Conservation (phyloP, 2,113 vertebrate genomes). For the Pangasianodon gigas region DNA sequence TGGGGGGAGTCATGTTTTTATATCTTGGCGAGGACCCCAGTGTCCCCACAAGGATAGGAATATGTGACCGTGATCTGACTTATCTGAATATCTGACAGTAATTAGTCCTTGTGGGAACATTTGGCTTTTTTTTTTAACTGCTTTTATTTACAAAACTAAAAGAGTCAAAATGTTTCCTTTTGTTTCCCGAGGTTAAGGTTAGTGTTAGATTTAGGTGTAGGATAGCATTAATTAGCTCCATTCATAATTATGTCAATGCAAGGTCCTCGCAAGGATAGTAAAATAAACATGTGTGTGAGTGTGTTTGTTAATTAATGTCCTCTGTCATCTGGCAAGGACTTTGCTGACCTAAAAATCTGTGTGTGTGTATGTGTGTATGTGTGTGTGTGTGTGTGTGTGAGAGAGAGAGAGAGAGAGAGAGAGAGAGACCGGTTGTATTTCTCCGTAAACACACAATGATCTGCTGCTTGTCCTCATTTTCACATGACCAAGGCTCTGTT, state of each 20-base stretch:
- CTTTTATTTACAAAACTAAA: background rate
- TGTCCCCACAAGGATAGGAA: background rate
- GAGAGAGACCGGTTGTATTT: background rate
- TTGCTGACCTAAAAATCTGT: slow-evolving; percentile 7
- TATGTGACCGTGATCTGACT: background rate
- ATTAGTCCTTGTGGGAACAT: background rate
- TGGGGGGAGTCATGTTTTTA: background rate
- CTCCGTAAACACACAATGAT: slow-evolving; percentile 5
- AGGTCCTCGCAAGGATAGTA: background rate
- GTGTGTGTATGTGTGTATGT: background rate
- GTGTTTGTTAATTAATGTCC: slow-evolving; percentile 1
- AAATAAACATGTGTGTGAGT: slow-evolving; percentile 9
- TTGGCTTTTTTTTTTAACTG: background rate
- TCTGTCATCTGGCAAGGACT: background rate
- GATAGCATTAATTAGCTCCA: background rate
- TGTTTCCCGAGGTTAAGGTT: background rate
- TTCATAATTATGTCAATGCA: no score
- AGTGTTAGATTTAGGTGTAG: background rate
- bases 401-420: no score
- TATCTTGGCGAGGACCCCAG: background rate
- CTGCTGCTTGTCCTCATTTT: slow-evolving; percentile 24
- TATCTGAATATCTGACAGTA: background rate
- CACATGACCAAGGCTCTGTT: background rate
- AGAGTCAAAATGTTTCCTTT: background rate
- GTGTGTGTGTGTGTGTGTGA: background rate